These are phyloP conservation scores for Drosophila pegasa DNA, from an alignment of 2,888 invertebrate genomes.

Conservation along the genomic window DNA sequence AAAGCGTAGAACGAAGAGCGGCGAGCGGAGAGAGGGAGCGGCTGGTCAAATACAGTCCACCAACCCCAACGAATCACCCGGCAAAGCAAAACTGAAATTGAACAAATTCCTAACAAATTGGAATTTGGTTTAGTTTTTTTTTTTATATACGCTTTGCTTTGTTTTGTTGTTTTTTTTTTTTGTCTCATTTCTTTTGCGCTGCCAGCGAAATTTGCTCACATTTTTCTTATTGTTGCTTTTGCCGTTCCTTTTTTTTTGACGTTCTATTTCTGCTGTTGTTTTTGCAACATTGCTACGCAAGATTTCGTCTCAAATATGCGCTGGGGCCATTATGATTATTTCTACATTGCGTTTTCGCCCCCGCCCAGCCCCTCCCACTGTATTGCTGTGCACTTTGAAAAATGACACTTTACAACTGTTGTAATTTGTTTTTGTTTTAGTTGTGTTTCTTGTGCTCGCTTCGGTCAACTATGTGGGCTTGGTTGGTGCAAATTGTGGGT, in stretches of 20 bases:
- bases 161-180: slow-evolving; percentile 24
- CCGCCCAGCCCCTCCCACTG: slow-evolving; percentile 7
- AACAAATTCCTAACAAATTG: slow-evolving; percentile 84
- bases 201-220: slow-evolving; percentile 71
- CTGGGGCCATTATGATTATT: slow-evolving; percentile 75
- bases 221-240: slow-evolving; percentile 70
- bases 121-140: slow-evolving; percentile 82
- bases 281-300: slow-evolving; percentile 73
- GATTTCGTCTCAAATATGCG: slow-evolving; percentile 77
- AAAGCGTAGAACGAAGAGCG: background rate
- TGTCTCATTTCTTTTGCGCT: slow-evolving; percentile 67
- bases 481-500: slow-evolving; percentile 52
- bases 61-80: slow-evolving; percentile 40
- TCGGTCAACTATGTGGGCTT: slow-evolving; percentile 43
- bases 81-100: slow-evolving; percentile 82
- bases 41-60: slow-evolving; percentile 7
- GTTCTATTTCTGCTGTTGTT: slow-evolving; percentile 52
- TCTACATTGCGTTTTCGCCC: slow-evolving; percentile 61
- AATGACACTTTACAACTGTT: slow-evolving; percentile 80
- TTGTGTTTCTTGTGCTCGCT: slow-evolving; percentile 14
- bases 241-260: slow-evolving; percentile 20
- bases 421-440: slow-evolving; percentile 71
- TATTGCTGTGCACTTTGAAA: slow-evolving; percentile 66
- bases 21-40: background rate
- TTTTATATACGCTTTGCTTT: slow-evolving; percentile 43